A percentile compares a stretch with the other conserved stretches of the same genome.
phyloP scores from a whole-genome alignment of 1,140 invertebrate genomes.

The Lepeophtheirus salmonis region DNA sequence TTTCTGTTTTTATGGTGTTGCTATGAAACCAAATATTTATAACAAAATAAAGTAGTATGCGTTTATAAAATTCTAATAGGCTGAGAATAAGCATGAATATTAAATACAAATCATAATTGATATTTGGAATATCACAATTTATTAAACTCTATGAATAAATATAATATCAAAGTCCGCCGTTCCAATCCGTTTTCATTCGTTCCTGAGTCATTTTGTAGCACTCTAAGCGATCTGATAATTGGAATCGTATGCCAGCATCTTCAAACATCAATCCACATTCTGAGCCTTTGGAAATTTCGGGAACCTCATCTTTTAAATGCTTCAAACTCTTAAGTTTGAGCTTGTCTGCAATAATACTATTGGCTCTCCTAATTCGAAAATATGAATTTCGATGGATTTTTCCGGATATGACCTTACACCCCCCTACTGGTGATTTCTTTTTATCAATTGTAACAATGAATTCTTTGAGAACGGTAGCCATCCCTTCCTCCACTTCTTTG shows the following conservation, averaged over 20 bases:
- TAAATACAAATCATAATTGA: no score
- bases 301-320: constrained; percentile 14
- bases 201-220: background rate
- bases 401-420: constrained; percentile 34
- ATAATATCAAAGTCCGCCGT: background rate
- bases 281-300: constrained; percentile 7
- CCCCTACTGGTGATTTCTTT: constrained; percentile 66
- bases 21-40: background rate
- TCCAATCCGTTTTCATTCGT: background rate
- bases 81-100: no score
- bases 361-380: background rate
- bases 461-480: constrained; percentile 63
- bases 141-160: background rate
- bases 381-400: background rate
- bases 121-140: no score
- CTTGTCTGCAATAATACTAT: background rate
- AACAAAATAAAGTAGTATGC: no score
- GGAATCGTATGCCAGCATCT: background rate
- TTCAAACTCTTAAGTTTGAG: constrained; percentile 1
- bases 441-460: constrained; percentile 62
- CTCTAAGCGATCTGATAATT: background rate
- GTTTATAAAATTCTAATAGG: no score
- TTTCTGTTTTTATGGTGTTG: no score
- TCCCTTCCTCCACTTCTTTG: constrained; percentile 55
- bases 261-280: constrained; percentile 16